phyloP scores from a whole-genome alignment of 2,113 vertebrate genomes.

The Otolemur garnettii region DNA sequence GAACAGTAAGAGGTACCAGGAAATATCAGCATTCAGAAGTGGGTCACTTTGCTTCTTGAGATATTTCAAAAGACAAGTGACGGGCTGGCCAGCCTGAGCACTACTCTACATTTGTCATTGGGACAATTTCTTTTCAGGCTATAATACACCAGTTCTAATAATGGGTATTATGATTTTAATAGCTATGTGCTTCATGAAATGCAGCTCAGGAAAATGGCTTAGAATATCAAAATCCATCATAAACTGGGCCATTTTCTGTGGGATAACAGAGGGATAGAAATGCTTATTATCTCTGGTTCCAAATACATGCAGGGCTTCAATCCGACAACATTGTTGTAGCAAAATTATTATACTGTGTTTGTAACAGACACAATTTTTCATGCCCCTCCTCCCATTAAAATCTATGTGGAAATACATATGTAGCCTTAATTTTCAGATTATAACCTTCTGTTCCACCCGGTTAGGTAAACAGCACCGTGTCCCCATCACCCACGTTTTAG shows the following conservation, averaged over 20 bases:
- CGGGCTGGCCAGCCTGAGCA: neutral
- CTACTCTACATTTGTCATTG: conserved; percentile 55
- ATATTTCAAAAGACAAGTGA: conserved; percentile 35
- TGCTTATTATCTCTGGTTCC: conserved; percentile 68
- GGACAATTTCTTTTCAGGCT: conserved; percentile 56
- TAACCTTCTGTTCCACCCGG: conserved; percentile 12
- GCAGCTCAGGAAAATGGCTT: conserved; percentile 63
- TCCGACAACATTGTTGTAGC: neutral
- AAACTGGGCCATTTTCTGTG: conserved; percentile 40
- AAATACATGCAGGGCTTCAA: conserved; percentile 44
- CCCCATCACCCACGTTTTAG: conserved; percentile 32
- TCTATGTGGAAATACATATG: conserved; percentile 45
- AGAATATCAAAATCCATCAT: conserved; percentile 54
- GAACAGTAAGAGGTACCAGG: neutral
- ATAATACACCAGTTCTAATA: conserved; percentile 30
- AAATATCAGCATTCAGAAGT: neutral
- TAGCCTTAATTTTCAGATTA: conserved; percentile 61
- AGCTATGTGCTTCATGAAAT: conserved; percentile 49
- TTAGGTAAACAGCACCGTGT: neutral
- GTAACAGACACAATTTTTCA: neutral
- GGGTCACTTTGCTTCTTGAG: conserved; percentile 8
- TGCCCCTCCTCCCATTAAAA: neutral
- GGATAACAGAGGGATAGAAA: conserved; percentile 17
- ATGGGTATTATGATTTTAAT: conserved; percentile 71
- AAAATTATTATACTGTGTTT: conserved; percentile 61